Evolutionary conservation across 2,888 invertebrate genomes (phyloP).

Genomic region (Spilosoma lubricipeda): DNA sequence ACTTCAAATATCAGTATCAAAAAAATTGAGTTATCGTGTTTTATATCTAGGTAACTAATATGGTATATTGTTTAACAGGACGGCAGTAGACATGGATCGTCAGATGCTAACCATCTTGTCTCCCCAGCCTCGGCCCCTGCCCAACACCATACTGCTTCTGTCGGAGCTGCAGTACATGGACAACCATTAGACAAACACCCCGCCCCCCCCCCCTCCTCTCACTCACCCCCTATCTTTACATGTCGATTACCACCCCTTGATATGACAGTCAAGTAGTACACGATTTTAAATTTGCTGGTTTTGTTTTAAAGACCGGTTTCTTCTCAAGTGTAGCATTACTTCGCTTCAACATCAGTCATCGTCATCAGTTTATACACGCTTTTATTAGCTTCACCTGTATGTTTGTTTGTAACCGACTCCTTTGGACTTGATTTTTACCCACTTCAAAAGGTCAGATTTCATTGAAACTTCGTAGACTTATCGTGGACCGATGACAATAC

Average conservation of each 20-base stretch:
- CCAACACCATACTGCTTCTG: conserved; percentile 93
- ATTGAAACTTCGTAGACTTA: no score
- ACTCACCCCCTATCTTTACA: no score
- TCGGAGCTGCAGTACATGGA: conserved; percentile 99
- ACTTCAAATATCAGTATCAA: no score
- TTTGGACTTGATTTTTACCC: no score
- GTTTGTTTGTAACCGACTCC: no score
- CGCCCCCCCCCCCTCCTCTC: no score
- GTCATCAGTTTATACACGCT: no score
- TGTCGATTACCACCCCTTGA: no score
- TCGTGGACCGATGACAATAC: no score
- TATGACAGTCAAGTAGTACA: conserved; percentile 1
- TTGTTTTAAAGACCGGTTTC: background rate
- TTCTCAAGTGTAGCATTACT: background rate
- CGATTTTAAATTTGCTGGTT: background rate
- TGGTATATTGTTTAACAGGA: conserved; percentile 86
- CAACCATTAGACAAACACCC: conserved; percentile 87
- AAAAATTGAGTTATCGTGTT: background rate
- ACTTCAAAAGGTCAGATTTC: no score
- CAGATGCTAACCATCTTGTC: conserved; percentile 96
- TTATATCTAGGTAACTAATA: background rate
- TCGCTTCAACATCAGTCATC: background rate
- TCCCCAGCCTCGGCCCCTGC: conserved; percentile 97
- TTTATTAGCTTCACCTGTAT: no score
- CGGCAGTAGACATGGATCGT: conserved; percentile 95